These are phyloP conservation scores for cattle (Bos taurus) DNA, from an alignment of 2,113 vertebrate genomes.

Conservation along the genomic window DNA sequence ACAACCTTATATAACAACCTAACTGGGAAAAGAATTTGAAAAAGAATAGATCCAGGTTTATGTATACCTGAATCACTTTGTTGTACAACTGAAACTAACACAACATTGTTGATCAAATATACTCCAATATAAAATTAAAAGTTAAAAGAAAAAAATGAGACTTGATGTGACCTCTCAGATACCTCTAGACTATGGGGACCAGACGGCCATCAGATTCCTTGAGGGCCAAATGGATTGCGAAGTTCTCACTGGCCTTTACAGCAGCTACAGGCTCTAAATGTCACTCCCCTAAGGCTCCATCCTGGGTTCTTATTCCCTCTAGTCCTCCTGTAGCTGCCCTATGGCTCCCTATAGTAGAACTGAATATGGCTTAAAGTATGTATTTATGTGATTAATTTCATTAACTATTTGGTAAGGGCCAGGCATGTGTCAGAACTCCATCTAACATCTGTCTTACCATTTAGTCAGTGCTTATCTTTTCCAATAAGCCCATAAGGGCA, in stretches of 20 bases:
- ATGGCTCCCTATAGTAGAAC: rapidly evolving
- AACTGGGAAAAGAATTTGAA: neutral
- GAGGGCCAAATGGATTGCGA: neutral
- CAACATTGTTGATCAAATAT: neutral
- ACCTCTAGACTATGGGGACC: neutral
- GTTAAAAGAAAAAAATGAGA: neutral
- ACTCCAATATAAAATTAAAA: neutral
- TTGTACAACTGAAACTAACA: neutral
- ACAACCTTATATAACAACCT: neutral
- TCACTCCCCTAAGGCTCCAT: neutral
- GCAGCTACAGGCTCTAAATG: neutral
- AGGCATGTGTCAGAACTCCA: neutral
- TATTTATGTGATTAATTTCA: neutral
- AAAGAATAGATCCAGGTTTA: neutral
- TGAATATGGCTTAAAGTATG: neutral
- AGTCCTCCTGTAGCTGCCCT: neutral
- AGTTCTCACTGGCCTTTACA: neutral
- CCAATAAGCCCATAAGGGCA: neutral
- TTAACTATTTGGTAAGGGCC: neutral
- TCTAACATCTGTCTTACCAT: neutral
- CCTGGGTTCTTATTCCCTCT: neutral
- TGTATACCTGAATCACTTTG: neutral
- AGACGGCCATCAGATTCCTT: neutral
- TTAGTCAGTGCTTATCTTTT: neutral
- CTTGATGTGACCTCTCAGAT: neutral